phyloP scores from a whole-genome alignment of 2,797 vertebrate species.

The Pterois miles region DNA sequence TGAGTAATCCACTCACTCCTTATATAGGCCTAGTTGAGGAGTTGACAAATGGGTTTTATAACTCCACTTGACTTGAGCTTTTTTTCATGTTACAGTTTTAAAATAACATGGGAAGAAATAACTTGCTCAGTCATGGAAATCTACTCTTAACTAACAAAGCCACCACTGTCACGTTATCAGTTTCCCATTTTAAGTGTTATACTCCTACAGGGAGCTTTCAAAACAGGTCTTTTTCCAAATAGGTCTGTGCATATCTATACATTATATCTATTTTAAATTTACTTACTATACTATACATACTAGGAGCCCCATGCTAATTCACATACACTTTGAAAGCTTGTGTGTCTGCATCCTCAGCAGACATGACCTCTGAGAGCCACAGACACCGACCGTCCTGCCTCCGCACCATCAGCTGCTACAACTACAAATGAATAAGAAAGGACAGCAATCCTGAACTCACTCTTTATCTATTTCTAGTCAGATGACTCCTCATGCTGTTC shows the following conservation, averaged over 20 bases:
- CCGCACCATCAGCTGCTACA: slow-evolving; percentile 11
- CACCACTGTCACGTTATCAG: not conserved
- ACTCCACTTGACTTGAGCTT: slow-evolving; percentile 32
- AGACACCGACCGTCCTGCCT: slow-evolving; percentile 39
- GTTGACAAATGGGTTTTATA: slow-evolving; percentile 63
- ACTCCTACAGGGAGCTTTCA: too few relatives aligned
- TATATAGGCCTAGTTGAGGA: slow-evolving; percentile 58
- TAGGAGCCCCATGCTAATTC: not conserved
- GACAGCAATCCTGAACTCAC: slow-evolving; percentile 1
- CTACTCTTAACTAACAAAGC: not conserved
- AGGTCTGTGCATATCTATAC: not conserved
- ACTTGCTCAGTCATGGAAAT: slow-evolving; percentile 20
- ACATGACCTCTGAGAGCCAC: slow-evolving; percentile 28
- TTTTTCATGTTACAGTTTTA: slow-evolving; percentile 18
- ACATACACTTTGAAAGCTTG: not conserved
- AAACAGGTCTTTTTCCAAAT: not conserved
- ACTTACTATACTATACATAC: not conserved
- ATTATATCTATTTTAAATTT: not conserved
- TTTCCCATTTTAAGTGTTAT: not conserved
- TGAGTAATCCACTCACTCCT: slow-evolving; percentile 71
- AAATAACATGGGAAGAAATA: slow-evolving; percentile 45
- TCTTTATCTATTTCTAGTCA: slow-evolving; percentile 18
- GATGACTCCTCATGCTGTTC: slow-evolving; percentile 35
- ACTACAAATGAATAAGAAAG: slow-evolving; percentile 63
- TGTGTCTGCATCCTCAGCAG: slow-evolving; percentile 9